Conservation (phyloP, 2,797 vertebrate species). For the Pipistrellus nathusii region DNA sequence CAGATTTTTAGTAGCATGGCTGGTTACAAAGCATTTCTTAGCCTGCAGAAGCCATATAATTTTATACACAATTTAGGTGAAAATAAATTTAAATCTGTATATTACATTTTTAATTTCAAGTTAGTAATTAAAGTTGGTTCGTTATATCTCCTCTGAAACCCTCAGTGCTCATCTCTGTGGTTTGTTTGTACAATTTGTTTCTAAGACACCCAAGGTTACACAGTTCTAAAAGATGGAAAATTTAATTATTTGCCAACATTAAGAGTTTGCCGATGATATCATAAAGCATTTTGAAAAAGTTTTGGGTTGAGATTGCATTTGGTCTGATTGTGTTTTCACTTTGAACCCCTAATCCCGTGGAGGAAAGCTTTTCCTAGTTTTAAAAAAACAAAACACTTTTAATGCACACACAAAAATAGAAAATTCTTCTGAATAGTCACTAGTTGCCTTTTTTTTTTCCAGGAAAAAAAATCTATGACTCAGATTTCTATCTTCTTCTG, state of each 20-base stretch:
- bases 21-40: slow-evolving; percentile 87
- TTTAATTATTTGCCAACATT: slow-evolving; percentile 88
- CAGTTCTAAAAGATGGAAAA: slow-evolving; percentile 86
- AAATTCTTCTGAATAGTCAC: slow-evolving; percentile 18
- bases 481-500: slow-evolving; percentile 30
- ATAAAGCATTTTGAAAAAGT: slow-evolving; percentile 83
- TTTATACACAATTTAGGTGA: slow-evolving; percentile 88
- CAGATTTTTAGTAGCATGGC: slow-evolving; percentile 87
- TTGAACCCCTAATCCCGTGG: slow-evolving; percentile 15
- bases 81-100: slow-evolving; percentile 89
- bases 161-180: slow-evolving; percentile 87
- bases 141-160: slow-evolving; percentile 88
- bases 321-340: slow-evolving; percentile 42
- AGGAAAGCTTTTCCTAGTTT: background rate
- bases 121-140: slow-evolving; percentile 89
- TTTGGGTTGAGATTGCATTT: slow-evolving; percentile 73
- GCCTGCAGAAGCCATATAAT: slow-evolving; percentile 85
- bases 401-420: slow-evolving; percentile 47
- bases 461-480: slow-evolving; percentile 34
- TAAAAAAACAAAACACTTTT: slow-evolving; percentile 45
- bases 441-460: slow-evolving; percentile 58
- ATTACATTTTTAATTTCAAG: slow-evolving; percentile 90
- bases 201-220: slow-evolving; percentile 89
- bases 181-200: slow-evolving; percentile 89
- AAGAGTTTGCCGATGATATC: slow-evolving; percentile 75